Evolutionary conservation across 2,888 invertebrate species (phyloP).

Genomic region (Zeuzera pyrina): DNA sequence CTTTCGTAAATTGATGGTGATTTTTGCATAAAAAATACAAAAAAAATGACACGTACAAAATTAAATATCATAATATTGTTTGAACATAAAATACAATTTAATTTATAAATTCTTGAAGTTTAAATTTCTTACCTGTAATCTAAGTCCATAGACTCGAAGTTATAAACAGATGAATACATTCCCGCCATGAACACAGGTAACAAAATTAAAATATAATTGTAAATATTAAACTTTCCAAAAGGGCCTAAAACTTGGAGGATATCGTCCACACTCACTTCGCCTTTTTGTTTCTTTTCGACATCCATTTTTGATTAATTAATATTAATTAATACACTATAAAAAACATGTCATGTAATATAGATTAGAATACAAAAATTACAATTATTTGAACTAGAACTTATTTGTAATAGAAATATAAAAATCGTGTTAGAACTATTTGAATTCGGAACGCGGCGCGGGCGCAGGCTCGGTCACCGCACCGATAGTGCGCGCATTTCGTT

Average conservation of each 20-base stretch:
- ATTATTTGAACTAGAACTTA: too few species aligned
- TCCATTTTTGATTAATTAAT: slow-evolving; percentile 36
- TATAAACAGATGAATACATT: slow-evolving; percentile 62
- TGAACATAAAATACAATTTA: too few species aligned
- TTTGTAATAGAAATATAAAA: too few species aligned
- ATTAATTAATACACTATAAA: neutral
- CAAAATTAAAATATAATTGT: slow-evolving; percentile 46
- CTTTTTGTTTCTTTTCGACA: slow-evolving; percentile 44
- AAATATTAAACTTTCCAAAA: slow-evolving; percentile 54
- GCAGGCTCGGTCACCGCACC: slow-evolving; percentile 29
- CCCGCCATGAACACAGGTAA: slow-evolving; percentile 58
- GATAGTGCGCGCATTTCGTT: slow-evolving; percentile 36
- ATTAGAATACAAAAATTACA: too few species aligned
- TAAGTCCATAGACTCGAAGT: slow-evolving; percentile 62
- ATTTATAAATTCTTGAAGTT: too few species aligned
- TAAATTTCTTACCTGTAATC: slow-evolving; percentile 44
- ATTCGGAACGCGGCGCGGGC: slow-evolving; percentile 28
- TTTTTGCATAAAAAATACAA: too few species aligned
- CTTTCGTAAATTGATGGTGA: too few species aligned
- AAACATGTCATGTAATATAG: too few species aligned
- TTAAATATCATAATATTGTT: too few species aligned
- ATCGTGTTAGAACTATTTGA: slow-evolving; percentile 7
- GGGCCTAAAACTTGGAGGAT: slow-evolving; percentile 53
- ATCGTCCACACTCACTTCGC: slow-evolving; percentile 57
- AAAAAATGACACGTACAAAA: too few species aligned